Conservation (phyloP, 2,797 vertebrate genomes). For the Ambastaia sidthimunki region DNA sequence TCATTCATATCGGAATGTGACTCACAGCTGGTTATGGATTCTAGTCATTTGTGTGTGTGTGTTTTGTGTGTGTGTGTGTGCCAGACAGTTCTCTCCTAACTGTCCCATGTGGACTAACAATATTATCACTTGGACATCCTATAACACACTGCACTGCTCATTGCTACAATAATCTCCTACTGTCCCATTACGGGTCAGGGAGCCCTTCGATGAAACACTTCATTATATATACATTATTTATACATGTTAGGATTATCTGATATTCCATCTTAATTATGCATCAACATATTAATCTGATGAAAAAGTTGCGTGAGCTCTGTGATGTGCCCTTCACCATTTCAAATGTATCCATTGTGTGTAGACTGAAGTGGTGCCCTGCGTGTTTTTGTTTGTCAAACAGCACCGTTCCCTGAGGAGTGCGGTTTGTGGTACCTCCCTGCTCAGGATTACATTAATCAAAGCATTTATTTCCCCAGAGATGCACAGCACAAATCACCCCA, state of each 20-base stretch:
- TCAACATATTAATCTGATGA: conserved; percentile 29
- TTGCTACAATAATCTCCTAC: conserved; percentile 3
- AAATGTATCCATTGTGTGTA: conserved; percentile 49
- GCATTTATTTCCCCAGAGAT: conserved; percentile 97
- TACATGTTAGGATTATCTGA: conserved; percentile 30
- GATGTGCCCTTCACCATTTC: conserved; percentile 45
- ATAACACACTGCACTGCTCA: conserved; percentile 18
- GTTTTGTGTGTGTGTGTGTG: conserved; percentile 5
- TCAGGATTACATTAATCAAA: conserved; percentile 99
- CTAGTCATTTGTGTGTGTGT: background rate
- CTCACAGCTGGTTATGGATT: background rate
- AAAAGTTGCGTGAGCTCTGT: conserved; percentile 27
- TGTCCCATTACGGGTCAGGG: conserved; percentile 9
- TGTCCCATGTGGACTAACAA: conserved; percentile 33
- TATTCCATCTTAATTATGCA: conserved; percentile 41
- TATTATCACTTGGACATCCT: conserved; percentile 7
- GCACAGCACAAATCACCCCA: conserved; percentile 90
- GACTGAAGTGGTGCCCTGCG: conserved; percentile 73
- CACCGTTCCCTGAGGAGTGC: conserved; percentile 83
- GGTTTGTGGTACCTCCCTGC: conserved; percentile 85
- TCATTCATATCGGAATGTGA: conserved; percentile 21
- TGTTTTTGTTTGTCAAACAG: conserved; percentile 98
- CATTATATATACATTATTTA: conserved; percentile 33
- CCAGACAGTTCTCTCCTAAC: background rate
- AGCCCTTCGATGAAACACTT: conserved; percentile 10